Conservation (phyloP, 1,140 invertebrate genomes). For the Cydia pomonella region DNA sequence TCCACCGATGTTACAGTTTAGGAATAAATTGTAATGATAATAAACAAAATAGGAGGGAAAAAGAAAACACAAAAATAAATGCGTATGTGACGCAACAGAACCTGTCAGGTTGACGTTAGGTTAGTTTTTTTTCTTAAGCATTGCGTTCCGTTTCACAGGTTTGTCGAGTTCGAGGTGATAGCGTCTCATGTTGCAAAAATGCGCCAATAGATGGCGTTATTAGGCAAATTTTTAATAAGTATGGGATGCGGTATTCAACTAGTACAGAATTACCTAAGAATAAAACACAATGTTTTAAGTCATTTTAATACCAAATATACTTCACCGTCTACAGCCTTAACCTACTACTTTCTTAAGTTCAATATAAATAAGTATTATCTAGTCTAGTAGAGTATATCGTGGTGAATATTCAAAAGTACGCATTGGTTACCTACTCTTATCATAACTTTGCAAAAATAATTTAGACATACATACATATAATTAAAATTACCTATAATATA, state of each 20-base stretch:
- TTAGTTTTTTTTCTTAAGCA: neutral
- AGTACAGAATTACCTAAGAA: neutral
- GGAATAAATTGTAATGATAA: neutral
- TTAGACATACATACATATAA: no score
- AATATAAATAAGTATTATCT: no score
- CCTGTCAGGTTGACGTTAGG: constrained; percentile 25
- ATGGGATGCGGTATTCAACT: neutral
- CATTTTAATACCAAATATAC: neutral
- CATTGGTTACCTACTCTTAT: no score
- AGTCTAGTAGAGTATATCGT: no score
- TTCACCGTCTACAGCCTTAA: neutral
- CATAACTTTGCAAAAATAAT: no score
- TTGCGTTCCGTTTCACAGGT: constrained; percentile 24
- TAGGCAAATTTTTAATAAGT: neutral
- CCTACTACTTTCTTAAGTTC: no score
- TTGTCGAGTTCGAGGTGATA: neutral
- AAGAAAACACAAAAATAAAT: constrained; percentile 30
- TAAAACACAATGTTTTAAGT: neutral
- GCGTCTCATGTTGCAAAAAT: neutral
- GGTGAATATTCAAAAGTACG: no score
- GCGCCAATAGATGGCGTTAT: constrained; percentile 13
- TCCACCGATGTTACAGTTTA: neutral
- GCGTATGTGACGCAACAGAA: constrained; percentile 27
- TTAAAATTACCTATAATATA: no score
- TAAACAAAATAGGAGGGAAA: constrained; percentile 28